A percentile compares a stretch with the other conserved stretches of the same genome.
Evolutionary conservation across 1,140 invertebrate genomes (phyloP).

Genomic region (Cydia fagiglandana): DNA sequence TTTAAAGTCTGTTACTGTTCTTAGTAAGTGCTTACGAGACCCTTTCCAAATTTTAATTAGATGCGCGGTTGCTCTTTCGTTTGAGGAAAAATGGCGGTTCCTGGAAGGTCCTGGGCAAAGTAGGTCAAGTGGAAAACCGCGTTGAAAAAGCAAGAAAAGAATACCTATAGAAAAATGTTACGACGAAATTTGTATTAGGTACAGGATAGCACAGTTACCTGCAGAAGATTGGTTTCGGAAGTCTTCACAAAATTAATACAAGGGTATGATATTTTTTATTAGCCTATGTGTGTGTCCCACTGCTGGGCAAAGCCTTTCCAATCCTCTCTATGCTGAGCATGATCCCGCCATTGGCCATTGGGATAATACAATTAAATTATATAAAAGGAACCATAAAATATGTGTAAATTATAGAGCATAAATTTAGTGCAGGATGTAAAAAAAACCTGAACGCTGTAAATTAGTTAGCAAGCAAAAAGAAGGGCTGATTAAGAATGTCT

Average conservation of each 20-base stretch:
- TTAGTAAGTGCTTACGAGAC: conserved; percentile 9
- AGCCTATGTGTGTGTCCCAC: no score
- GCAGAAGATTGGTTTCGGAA: background rate
- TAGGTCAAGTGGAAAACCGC: conserved; percentile 1
- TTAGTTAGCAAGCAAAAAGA: conserved; percentile 23
- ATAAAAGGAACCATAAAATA: background rate
- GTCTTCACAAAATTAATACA: no score
- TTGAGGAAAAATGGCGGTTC: conserved; percentile 1
- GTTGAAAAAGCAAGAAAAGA: background rate
- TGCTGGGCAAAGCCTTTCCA: no score
- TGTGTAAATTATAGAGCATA: background rate
- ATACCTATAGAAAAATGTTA: background rate
- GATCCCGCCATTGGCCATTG: no score
- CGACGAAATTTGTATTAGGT: no score
- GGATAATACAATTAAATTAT: background rate
- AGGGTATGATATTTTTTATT: no score
- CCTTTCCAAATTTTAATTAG: conserved; percentile 13
- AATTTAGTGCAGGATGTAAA: background rate
- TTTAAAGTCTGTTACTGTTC: background rate
- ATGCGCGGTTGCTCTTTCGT: background rate
- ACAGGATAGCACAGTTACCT: no score
- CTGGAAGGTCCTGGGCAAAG: background rate
- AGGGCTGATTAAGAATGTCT: conserved; percentile 26
- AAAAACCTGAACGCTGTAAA: background rate
- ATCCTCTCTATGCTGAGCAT: no score